Evolutionary conservation across 2,888 invertebrate species (phyloP).

Genomic region (Agrotis exclamationis): DNA sequence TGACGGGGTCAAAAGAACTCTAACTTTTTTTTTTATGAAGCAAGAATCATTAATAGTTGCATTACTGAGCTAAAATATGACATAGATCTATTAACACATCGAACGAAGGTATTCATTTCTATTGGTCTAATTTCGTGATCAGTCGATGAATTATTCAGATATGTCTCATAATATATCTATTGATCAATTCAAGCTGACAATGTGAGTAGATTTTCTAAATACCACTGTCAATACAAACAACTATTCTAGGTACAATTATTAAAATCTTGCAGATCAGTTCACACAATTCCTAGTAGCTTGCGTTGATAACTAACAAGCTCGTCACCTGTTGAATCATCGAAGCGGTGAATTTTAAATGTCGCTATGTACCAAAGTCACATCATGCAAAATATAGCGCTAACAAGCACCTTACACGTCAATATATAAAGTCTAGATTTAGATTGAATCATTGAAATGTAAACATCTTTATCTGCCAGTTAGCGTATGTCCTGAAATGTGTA

Average conservation of each 20-base stretch:
- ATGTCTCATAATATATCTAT: not conserved
- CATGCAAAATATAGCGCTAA: conserved; percentile 5
- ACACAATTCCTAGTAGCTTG: conserved; percentile 16
- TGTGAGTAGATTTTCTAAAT: conserved; percentile 5
- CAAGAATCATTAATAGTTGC: not conserved
- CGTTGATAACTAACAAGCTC: conserved; percentile 5
- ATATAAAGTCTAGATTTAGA: conserved; percentile 27
- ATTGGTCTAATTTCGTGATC: not conserved
- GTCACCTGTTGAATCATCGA: conserved; percentile 44
- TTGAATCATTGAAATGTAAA: not conserved
- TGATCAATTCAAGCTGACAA: not conserved
- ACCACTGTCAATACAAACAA: not conserved
- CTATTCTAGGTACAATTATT: not conserved
- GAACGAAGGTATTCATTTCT: not conserved
- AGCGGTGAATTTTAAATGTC: conserved; percentile 16
- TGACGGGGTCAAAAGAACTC: conserved; percentile 58
- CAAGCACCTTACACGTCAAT: not conserved
- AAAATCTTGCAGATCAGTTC: conserved; percentile 15
- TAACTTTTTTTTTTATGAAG: not conserved
- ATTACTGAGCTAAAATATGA: not conserved
- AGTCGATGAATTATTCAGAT: not conserved
- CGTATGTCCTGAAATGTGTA: conserved; percentile 7
- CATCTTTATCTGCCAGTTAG: conserved; percentile 22
- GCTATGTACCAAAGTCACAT: not conserved
- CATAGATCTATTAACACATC: not conserved